phyloP scores from a whole-genome alignment of 2,797 vertebrate species.

The Carcharodon carcharias region DNA sequence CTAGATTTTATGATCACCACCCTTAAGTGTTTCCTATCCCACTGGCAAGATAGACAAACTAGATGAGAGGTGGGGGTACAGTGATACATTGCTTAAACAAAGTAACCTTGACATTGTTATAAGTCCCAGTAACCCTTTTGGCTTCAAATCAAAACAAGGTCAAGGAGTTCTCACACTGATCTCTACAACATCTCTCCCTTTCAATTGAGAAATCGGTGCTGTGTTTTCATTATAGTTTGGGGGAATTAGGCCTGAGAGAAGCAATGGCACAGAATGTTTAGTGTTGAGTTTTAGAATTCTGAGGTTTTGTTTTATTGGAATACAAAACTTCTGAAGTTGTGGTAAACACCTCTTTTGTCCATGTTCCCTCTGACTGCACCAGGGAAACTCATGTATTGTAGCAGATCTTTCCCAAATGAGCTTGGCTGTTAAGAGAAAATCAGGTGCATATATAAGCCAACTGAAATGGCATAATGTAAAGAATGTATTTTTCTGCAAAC shows the following conservation, averaged over 20 bases:
- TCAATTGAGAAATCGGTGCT: neutral
- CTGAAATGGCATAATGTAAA: neutral
- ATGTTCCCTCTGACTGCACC: neutral
- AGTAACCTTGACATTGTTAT: neutral
- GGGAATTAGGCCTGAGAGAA: neutral
- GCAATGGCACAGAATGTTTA: too few relatives aligned
- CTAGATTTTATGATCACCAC: neutral
- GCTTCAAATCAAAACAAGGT: neutral
- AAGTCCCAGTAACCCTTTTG: neutral
- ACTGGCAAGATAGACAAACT: neutral
- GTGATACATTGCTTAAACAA: neutral
- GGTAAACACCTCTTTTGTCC: neutral
- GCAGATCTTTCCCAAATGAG: neutral
- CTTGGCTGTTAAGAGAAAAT: neutral
- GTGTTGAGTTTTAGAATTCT: too few relatives aligned
- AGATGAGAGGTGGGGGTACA: neutral
- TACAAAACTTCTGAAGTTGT: neutral
- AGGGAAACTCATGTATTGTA: neutral
- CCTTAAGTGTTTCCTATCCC: neutral
- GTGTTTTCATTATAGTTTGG: too few relatives aligned
- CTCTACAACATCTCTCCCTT: neutral
- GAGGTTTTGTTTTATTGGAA: neutral
- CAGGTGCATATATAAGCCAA: neutral
- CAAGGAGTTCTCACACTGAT: neutral
- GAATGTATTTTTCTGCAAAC: neutral